Evolutionary conservation across 2,113 vertebrate species (phyloP).

Genomic region (Phrynosoma platyrhinos): DNA sequence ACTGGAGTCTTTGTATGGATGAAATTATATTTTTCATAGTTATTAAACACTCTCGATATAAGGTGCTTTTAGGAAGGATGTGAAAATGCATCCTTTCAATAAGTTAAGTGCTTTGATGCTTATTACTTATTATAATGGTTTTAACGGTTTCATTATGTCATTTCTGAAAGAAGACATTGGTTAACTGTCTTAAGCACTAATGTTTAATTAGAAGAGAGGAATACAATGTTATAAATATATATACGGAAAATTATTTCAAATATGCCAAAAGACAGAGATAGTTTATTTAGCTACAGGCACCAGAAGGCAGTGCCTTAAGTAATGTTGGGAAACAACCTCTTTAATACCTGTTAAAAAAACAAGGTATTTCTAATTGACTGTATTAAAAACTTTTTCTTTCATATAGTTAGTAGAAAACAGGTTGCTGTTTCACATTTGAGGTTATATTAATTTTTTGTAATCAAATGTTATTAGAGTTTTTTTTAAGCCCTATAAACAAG

Average conservation of each 20-base stretch:
- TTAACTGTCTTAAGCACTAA: too few species aligned
- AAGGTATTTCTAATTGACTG: slow-evolving; percentile 1
- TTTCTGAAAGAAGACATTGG: too few species aligned
- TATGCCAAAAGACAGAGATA: background rate
- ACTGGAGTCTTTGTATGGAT: background rate
- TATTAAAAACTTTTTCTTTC: slow-evolving; percentile 31
- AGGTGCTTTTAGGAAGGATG: too few species aligned
- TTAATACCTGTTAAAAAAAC: background rate
- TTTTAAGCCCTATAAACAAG: background rate
- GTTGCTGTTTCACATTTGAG: background rate
- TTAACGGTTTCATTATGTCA: too few species aligned
- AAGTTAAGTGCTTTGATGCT: too few species aligned
- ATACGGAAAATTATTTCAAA: background rate
- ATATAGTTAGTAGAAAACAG: slow-evolving; percentile 2
- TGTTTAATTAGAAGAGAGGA: too few species aligned
- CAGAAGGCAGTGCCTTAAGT: slow-evolving; percentile 35
- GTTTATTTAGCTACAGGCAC: slow-evolving; percentile 25
- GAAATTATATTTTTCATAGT: background rate
- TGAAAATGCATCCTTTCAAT: too few species aligned
- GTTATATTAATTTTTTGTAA: background rate
- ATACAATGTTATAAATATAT: too few species aligned
- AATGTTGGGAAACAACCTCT: background rate
- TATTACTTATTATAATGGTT: too few species aligned
- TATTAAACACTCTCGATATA: too few species aligned
- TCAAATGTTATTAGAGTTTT: background rate